phyloP scores from a whole-genome alignment of 2,113 vertebrate species.

The Corythoichthys haematopterus region DNA sequence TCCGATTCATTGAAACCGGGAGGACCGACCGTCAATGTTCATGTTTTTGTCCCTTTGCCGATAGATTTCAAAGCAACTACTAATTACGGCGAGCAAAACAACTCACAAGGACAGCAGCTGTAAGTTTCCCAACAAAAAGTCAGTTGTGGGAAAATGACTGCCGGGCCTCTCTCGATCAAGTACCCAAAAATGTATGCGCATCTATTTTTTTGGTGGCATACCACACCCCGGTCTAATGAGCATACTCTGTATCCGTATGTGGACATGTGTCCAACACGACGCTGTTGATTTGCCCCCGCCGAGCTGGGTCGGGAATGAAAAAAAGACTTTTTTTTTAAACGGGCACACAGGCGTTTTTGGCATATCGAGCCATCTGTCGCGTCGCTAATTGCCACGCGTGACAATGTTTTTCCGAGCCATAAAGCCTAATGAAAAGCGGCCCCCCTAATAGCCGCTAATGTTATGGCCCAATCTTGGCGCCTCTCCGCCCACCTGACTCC shows the following conservation, averaged over 20 bases:
- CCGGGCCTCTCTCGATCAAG: too few species aligned
- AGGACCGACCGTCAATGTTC: too few species aligned
- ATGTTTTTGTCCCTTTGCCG: too few species aligned
- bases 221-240: too few species aligned
- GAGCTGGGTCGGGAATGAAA: neutral
- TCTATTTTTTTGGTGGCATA: too few species aligned
- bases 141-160: too few species aligned
- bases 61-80: too few species aligned
- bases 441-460: slow-evolving; percentile 61
- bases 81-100: too few species aligned
- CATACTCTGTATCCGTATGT: slow-evolving; percentile 24
- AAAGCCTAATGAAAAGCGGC: slow-evolving; percentile 70
- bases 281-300: slow-evolving; percentile 41
- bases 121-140: too few species aligned
- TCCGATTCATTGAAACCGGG: too few species aligned
- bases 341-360: neutral
- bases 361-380: slow-evolving; percentile 69
- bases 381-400: slow-evolving; percentile 63
- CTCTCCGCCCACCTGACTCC: neutral
- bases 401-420: slow-evolving; percentile 67
- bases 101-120: too few species aligned
- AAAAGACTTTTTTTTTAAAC: neutral
- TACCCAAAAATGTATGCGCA: too few species aligned
- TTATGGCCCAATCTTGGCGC: slow-evolving; percentile 26
- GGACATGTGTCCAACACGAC: slow-evolving; percentile 59